Percentiles rank a stretch among this genome's conserved stretches.
Conservation (phyloP, 2,113 vertebrate genomes). For the Penelope pileata region DNA sequence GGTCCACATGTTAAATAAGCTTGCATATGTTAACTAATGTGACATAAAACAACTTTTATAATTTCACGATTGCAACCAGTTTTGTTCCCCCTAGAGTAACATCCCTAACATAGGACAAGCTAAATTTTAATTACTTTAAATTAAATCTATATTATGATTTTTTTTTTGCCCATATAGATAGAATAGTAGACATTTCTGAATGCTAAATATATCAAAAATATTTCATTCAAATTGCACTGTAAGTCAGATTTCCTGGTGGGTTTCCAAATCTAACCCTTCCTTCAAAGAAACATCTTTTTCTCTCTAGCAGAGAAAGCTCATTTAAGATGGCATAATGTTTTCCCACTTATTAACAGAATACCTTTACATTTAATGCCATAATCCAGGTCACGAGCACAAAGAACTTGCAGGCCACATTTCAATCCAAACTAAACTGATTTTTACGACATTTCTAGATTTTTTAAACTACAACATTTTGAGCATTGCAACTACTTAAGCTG, state of each 20-base stretch:
- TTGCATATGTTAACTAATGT: conserved; percentile 83
- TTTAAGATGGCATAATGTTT: conserved; percentile 25
- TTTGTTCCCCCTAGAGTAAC: conserved; percentile 76
- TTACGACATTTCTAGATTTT: not conserved
- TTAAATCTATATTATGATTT: conserved; percentile 70
- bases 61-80: conserved; percentile 78
- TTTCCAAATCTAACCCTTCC: conserved; percentile 10
- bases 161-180: conserved; percentile 60
- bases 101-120: conserved; percentile 71
- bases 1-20: conserved; percentile 86
- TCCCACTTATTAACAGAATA: not conserved
- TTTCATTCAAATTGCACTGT: conserved; percentile 46
- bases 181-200: conserved; percentile 61
- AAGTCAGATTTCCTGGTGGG: not conserved
- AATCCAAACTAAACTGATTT: not conserved
- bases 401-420: not conserved
- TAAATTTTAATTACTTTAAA: conserved; percentile 77
- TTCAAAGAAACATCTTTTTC: not conserved
- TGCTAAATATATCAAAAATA: conserved; percentile 57
- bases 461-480: not conserved
- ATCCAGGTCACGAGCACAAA: conserved; percentile 6
- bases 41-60: conserved; percentile 83
- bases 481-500: not conserved
- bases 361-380: not conserved
- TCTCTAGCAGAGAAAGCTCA: not conserved